Base-by-base conservation (phyloP, 2,113 vertebrate species). In the Takifugu bimaculatus region DNA sequence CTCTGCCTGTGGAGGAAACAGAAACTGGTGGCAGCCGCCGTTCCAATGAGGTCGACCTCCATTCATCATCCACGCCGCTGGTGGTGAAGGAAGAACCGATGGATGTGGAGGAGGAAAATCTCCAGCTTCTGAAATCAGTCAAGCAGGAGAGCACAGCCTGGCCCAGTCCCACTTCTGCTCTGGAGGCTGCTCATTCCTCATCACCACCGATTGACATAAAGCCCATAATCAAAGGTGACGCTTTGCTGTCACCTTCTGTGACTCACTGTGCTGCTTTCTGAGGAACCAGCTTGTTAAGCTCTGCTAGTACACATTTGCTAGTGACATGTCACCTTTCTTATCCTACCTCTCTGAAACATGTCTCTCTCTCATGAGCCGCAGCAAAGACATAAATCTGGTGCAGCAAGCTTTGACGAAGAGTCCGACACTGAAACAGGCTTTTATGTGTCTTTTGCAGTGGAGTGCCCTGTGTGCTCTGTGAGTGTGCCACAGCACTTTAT, bases 381-480 rank as follows among this genome's bases (percentile, higher is more conserved):
- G 35, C 35, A 39, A 39, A 39, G 9, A 6, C 35, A 10, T 39
- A 39, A 39, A 39, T 10, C 35, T 39, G 35, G 11, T 10, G 11
- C 2, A 39, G 7, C 1, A 39, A 5, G 45, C 45, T 48, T 48
- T 48, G 13, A 15, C 5, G 45, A 48, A 48, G 45, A 5, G 45
- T 48, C n/a, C 15, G n/a, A 48, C 2, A 48, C 11, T 6, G 4
- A 10, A 48, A 35, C 32, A 57, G 4, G 42, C 0, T 6, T 51
- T 9, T n/a, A 14, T 57, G 1, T 51, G 79, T 57, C 79, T 83
- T 57, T 80, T 85, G 11, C 86, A 99, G 97, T 98, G 89, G 92
- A 92, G 1, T 99, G 95, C 74, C 97, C 97, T 6, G 94, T 96
- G 9, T 99, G 96, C 51, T 88, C 81, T 3, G 91, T 97, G 42